Base-by-base conservation (phyloP, 1,140 invertebrate genomes). In the Arctopsyche grandis region DNA sequence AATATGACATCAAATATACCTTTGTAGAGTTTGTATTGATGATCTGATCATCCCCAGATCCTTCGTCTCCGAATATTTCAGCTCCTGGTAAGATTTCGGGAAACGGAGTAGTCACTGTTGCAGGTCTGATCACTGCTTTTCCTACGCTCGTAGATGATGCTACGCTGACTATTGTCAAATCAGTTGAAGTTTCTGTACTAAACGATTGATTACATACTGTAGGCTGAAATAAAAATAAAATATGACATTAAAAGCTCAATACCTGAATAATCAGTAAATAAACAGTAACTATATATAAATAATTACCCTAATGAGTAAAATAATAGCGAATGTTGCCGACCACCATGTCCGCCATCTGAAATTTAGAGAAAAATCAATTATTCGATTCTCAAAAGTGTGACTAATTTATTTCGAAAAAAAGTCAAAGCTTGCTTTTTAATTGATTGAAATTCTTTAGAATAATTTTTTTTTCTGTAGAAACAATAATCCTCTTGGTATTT, bases 41-140 rank as follows among this genome's bases (percentile, higher is more conserved):
- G 0, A 48, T 83, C 84, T 84, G 84, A 48, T 87, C 87, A 19
- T 88, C 87, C n/a, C 87, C 87, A 0, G 87, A 89, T 0, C 87
- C 87, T 80, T 48, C 58, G 12, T 82, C 79, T 58, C 86, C 86
- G 29, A 84, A 84, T 0, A 87, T 44, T 44, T 87, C 86, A 5
- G 84, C 80, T 5, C 84, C 87, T 0, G 74, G 79, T n/a, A 71
- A 48, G 0, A 70, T 22, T 29, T 77, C 75, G 4, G 46, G 78
- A 52, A 46, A n/a, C 5, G 5, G 3, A 0, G 60, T 77, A 10
- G 60, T 69, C 14, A 7, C 12, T 1, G 43, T 52, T 22, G 29
- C 12, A 0, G 22, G 12, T 46, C 43, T 29, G 5, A 29, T 7
- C 21, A 69, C n/a, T 14, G 60, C 24, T 77, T 48, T 78, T 14